A percentile compares a stretch with the other conserved stretches of the same genome.
Conservation (phyloP, 2,888 invertebrate genomes). For the Plebejus anna region DNA sequence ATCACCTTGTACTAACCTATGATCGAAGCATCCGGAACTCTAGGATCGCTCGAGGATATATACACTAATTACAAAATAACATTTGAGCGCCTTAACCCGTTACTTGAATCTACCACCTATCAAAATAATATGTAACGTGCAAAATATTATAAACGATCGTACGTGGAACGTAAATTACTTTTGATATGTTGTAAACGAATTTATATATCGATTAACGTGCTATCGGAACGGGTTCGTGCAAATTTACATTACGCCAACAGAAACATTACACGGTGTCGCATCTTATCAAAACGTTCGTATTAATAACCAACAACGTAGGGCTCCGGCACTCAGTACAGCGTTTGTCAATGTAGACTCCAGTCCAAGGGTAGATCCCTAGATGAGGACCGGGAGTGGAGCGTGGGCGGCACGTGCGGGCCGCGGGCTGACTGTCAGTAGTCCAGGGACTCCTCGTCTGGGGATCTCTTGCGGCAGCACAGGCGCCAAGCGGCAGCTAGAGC, state of each 20-base stretch:
- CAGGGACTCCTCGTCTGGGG: conserved; percentile 80
- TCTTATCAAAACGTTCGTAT: conserved; percentile 32
- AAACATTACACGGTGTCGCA: conserved; percentile 23
- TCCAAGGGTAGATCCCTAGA: conserved; percentile 70
- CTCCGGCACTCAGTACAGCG: conserved; percentile 69
- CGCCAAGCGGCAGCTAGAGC: conserved; percentile 81
- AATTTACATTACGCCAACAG: conserved; percentile 5
- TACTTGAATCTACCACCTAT: neutral
- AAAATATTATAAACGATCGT: conserved; percentile 3
- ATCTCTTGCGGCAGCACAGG: conserved; percentile 80
- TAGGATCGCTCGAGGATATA: conserved; percentile 51
- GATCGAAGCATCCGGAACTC: conserved; percentile 60
- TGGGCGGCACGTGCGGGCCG: conserved; percentile 73
- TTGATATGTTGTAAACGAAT: conserved; percentile 27
- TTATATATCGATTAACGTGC: conserved; percentile 19
- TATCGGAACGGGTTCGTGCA: conserved; percentile 24
- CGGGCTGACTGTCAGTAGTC: conserved; percentile 82
- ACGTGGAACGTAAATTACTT: conserved; percentile 24
- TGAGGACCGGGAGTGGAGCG: conserved; percentile 65
- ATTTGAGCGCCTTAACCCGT: conserved; percentile 54
- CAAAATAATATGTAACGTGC: conserved; percentile 16
- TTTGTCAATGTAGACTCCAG: conserved; percentile 79
- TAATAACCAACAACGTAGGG: conserved; percentile 55
- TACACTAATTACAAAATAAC: conserved; percentile 70
- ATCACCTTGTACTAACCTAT: conserved; percentile 76